These are phyloP conservation scores for Meloidogyne exigua DNA, from an alignment of 1,140 invertebrate species.

Conservation along the genomic window DNA sequence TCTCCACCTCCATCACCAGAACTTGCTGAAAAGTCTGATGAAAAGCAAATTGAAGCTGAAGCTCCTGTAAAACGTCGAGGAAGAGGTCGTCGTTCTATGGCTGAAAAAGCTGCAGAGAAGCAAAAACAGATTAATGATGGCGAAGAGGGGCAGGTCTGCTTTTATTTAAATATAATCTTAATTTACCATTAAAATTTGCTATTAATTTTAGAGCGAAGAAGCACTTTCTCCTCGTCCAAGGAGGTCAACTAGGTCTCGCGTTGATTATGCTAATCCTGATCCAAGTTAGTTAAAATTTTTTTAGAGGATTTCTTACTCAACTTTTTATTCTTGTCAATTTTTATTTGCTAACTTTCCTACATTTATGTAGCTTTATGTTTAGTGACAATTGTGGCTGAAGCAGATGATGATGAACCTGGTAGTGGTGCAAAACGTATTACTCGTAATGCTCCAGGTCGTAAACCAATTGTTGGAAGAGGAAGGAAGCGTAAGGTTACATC, in stretches of 20 bases:
- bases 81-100: constrained; percentile 19
- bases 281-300: neutral
- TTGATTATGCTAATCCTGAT: constrained; percentile 29
- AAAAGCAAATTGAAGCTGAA: neutral
- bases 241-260: constrained; percentile 20
- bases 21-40: neutral
- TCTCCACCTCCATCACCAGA: constrained; percentile 21
- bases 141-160: neutral
- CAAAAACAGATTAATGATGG: constrained; percentile 8
- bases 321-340: neutral
- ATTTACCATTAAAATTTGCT: neutral
- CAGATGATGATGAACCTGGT: constrained; percentile 46
- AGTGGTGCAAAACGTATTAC: constrained; percentile 6
- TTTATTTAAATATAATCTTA: neutral
- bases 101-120: constrained; percentile 8
- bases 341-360: neutral
- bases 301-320: neutral
- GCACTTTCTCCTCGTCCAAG: constrained; percentile 27
- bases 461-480: constrained; percentile 13
- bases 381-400: constrained; percentile 38
- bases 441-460: constrained; percentile 30
- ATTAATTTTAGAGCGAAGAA: constrained; percentile 1
- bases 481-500: constrained; percentile 22
- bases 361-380: neutral
- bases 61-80: constrained; percentile 3